phyloP scores from a whole-genome alignment of 2,888 invertebrate genomes.

The Lutraria lutraria region DNA sequence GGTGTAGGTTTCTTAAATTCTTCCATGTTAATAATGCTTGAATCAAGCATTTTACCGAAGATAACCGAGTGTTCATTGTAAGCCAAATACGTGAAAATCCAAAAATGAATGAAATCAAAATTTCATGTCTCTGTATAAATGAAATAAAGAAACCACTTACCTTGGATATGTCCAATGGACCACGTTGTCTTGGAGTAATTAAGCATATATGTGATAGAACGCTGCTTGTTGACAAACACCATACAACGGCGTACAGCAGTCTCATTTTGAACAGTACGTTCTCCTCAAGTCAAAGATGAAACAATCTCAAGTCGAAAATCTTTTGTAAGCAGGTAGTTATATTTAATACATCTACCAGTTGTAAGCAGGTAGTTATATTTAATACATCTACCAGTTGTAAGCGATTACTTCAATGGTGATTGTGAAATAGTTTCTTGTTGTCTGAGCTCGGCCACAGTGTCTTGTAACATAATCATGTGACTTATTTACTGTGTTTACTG shows the following conservation, averaged over 20 bases:
- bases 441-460: background rate
- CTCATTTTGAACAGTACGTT: conserved; percentile 17
- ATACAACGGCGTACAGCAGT: background rate
- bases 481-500: background rate
- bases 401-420: background rate
- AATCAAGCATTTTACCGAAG: too few relatives aligned
- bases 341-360: background rate
- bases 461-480: background rate
- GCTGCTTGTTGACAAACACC: background rate
- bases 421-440: background rate
- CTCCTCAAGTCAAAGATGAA: background rate
- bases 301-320: background rate
- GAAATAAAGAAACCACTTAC: conserved; percentile 48
- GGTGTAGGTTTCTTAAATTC: too few relatives aligned
- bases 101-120: too few relatives aligned
- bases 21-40: too few relatives aligned
- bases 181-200: conserved; percentile 71
- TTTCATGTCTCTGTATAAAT: too few relatives aligned
- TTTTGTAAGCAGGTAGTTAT: too few relatives aligned
- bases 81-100: too few relatives aligned
- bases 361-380: too few relatives aligned
- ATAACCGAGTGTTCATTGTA: too few relatives aligned
- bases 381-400: background rate
- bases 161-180: conserved; percentile 68
- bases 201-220: conserved; percentile 67